Conservation (phyloP, 2,113 vertebrate species). For the Peromyscus leucopus region DNA sequence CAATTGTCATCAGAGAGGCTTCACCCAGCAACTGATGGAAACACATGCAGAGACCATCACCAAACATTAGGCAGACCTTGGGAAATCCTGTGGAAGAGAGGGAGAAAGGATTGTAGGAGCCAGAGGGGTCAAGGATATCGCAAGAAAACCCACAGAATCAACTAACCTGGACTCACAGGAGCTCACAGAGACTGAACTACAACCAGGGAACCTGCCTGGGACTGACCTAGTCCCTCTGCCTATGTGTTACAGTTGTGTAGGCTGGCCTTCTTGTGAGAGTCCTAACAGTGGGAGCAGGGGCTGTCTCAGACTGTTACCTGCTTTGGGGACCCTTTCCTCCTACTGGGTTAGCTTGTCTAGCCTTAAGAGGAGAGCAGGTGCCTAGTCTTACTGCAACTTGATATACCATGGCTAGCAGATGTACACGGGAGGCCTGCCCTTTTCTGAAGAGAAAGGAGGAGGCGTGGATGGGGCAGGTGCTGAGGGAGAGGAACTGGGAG, state of each 20-base stretch:
- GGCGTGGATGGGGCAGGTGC: not conserved
- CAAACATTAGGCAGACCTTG: not conserved
- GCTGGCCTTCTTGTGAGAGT: not conserved
- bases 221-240: not conserved
- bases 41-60: not conserved
- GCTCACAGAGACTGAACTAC: not conserved
- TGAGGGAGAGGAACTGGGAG: not conserved
- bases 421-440: not conserved
- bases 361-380: not conserved
- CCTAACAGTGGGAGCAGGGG: not conserved
- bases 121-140: not conserved
- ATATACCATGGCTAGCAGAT: not conserved
- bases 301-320: not conserved
- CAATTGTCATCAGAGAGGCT: not conserved
- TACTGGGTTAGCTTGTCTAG: not conserved
- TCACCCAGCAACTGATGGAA: not conserved
- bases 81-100: not conserved
- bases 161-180: not conserved
- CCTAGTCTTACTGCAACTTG: not conserved
- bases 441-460: not conserved
- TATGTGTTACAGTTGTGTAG: not conserved
- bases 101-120: not conserved
- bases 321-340: not conserved
- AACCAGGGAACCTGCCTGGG: not conserved
- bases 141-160: not conserved